phyloP scores from a whole-genome alignment of 2,797 vertebrate species.

The Chlorospingus semifuscus region DNA sequence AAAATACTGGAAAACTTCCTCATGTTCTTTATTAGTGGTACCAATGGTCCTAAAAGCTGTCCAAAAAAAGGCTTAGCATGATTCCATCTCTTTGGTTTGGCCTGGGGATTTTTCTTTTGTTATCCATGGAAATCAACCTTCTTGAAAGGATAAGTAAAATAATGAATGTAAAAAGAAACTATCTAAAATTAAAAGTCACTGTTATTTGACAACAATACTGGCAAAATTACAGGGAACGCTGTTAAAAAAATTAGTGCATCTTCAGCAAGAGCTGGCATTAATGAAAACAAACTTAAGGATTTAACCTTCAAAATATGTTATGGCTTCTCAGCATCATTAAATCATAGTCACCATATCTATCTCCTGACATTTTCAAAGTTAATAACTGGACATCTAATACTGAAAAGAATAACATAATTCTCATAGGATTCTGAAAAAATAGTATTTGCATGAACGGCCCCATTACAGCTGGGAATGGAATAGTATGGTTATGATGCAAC shows the following conservation, averaged over 20 bases:
- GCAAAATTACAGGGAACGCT: neutral
- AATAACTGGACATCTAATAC: neutral
- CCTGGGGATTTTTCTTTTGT: neutral
- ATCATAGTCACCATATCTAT: neutral
- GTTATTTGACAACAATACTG: neutral
- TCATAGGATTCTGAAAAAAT: neutral
- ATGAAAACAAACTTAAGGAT: neutral
- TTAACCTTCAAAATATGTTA: neutral
- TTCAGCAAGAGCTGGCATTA: neutral
- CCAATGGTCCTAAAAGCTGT: neutral
- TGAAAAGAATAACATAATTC: neutral
- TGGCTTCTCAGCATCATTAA: neutral
- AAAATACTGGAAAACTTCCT: conserved; percentile 11
- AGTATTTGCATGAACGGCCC: neutral
- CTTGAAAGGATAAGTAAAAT: neutral
- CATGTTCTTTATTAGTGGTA: neutral
- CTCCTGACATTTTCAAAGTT: neutral
- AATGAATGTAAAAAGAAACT: neutral
- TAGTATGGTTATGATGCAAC: neutral
- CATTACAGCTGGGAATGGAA: neutral
- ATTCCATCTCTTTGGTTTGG: neutral
- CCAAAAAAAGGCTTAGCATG: neutral
- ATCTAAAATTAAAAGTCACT: neutral
- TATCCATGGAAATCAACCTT: neutral
- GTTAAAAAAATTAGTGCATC: neutral